Base-by-base conservation (phyloP, 2,113 vertebrate genomes). In the Rattus norvegicus region DNA sequence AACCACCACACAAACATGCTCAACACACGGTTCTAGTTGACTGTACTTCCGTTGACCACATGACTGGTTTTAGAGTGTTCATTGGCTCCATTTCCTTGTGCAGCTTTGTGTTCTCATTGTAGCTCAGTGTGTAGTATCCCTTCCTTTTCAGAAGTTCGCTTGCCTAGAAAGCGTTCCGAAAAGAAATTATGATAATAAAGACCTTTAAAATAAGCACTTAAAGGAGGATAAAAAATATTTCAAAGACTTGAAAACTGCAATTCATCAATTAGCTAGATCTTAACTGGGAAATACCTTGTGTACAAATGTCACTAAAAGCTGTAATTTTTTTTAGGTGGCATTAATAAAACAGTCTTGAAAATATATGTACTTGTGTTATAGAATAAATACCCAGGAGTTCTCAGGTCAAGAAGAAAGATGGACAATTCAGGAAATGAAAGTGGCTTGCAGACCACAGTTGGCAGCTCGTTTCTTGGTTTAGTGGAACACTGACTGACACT, bases 351-450 rank as follows among this genome's bases (percentile, higher is more conserved):
- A 79, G 1, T 39, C 28, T 86, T 89, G 26, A 26, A 88, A 65
- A 59, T 24, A 26, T 13, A 84, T 61, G 56, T 28, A 17, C 26
- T 87, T 47, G 9, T 69, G 84, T 36, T 70, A 17, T 61, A 39
- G 52, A 91, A 52, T 73, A 56, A 75, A 93, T 16, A 92, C 52
- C 20, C 19, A 89, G 39, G 77, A 81, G 81, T 19, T 56, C 39
- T 95, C 54, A 89, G 47, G 3, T 63, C 65, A 75, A 36, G 33
- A 69, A 85, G 79, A 86, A 10, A 49, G 49, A 43, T 13, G 16
- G 20, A 13, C 52, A 92, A 3, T 76, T 91, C 70, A 80, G 76
- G 30, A 59, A 95, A 73, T 90, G 65, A 88, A 88, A 90, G 61
- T 49, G 72, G 1, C 12, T 77, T 77, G 0, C 16, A 81, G 59